Base-by-base conservation (phyloP, 2,888 invertebrate genomes). In the Eristalinus aeneus region DNA sequence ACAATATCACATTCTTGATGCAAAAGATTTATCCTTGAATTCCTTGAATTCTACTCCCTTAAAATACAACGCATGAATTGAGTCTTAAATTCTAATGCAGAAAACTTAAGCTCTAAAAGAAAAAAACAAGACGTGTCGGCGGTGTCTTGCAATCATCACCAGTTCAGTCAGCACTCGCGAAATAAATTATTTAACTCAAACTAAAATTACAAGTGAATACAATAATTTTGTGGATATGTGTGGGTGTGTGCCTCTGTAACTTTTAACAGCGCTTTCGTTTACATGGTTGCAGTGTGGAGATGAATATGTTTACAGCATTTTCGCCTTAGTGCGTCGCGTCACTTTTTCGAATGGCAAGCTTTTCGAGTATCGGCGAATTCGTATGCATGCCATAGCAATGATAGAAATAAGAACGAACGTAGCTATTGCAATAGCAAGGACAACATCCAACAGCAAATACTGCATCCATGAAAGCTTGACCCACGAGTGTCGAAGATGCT, bases 301-400 rank as follows among this genome's bases (percentile, higher is more conserved):
- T 56, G 54, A 60, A 9, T 32, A 2, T 8, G 16, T 39, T 80
- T 88, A 89, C 32, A 88, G 60, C 68, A 89, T 82, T 73, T 89
- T 89, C 32, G 79, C 88, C 36, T 88, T 88, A 53, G 86, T 82
- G n/a, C 89, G 88, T 27, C 89, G 81, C 8, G 89, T 89, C 32
- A 89, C 88, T 75, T 88, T 88, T 79, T 89, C 89, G 67, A 89
- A 88, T 32, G 89, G 89, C 36, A 89, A 85, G 73, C 89, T 89
- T 27, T 89, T 89, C 22, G 89, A 89, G 82, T 89, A 89, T 11
- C 83, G 78, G 39, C 88, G 83, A 79, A 88, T 87, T 77, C 88
- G 88, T 31, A 88, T 68, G 23, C 73, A 71, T 0, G 75, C 68
- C 22, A 74, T 2, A 0, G 80, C 46, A 60, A 88, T 54, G 61